Evolutionary conservation across 1,140 invertebrate genomes (phyloP), one percentile per base, ranked within the genome.

Genomic region (Aradophagus sp.): DNA sequence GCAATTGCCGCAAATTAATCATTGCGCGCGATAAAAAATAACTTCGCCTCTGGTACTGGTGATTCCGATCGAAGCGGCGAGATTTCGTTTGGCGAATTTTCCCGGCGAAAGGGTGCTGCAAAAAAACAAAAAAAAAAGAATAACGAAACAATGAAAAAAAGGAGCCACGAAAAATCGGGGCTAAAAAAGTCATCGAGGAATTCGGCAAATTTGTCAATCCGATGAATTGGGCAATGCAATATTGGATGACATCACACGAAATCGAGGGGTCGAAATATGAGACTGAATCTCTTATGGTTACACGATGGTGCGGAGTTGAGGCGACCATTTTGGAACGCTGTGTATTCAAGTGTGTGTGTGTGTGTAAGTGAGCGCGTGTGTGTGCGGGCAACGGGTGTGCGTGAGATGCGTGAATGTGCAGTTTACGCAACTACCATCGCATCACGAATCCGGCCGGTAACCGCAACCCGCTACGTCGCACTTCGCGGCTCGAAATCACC

Each of bases 401-500:
- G 50, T 39, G 48, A 4, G 32, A 23, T 52, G 52, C 35, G 50
- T 55, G 48, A 66, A 66, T 56, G 69, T 66, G 56, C 8, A 59
- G 53, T 56, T 66, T 66, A 61, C 72, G 62, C 72, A 66, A 74
- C 72, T 65, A 70, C 66, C 44, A 62, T 34, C 50, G 61, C 58
- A 56, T 55, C 62, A 52, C 56, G 61, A 74, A 70, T 74, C 66
- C 66, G 62, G 66, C 15, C 66, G 38, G 48, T 70, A 69, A 74
- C 72, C 72, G 58, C 72, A 74, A 55, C 66, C 62, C 62, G 66
- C 56, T 36, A 61, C 67, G 62, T 74, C 67, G 72, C 62, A 66
- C 66, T 74, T 74, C 70, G 63, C 58, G 70, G 70, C 59, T 63
- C 53, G 63, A 68, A 73, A 73, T 65, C 70, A 68, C 70, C 70